Conservation (phyloP, 1,140 invertebrate species). For the Uloborus diversus region DNA sequence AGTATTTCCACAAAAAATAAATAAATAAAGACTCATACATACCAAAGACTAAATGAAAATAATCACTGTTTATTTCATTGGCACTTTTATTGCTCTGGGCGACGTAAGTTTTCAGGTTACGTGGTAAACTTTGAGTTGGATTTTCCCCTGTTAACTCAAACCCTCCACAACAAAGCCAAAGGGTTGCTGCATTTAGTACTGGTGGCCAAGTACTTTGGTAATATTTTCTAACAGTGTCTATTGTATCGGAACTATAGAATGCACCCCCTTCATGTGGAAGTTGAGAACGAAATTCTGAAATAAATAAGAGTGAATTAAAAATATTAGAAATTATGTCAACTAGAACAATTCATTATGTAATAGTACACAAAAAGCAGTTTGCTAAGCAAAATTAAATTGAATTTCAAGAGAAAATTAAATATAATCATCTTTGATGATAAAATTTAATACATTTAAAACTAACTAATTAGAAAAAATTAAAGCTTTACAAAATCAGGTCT, state of each 20-base stretch:
- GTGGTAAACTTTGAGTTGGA: background rate
- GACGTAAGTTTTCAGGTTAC: conserved; percentile 14
- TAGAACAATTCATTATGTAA: background rate
- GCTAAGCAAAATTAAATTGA: no score
- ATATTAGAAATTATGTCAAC: background rate
- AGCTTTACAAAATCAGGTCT: no score
- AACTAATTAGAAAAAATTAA: no score
- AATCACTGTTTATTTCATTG: conserved; percentile 38
- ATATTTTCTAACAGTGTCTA: conserved; percentile 89
- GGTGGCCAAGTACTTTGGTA: conserved; percentile 94
- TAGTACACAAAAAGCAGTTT: conserved; percentile 36
- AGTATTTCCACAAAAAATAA: no score
- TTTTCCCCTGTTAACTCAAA: conserved; percentile 59
- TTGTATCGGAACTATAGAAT: conserved; percentile 96
- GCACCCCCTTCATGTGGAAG: conserved; percentile 94
- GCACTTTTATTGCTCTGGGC: conserved; percentile 19
- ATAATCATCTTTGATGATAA: no score
- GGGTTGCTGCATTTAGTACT: conserved; percentile 89
- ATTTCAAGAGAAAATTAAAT: no score
- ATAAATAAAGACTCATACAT: conserved; percentile 2
- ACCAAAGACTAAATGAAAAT: conserved; percentile 59
- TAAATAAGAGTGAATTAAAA: conserved; percentile 48
- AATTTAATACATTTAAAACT: no score
- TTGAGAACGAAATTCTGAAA: conserved; percentile 87
- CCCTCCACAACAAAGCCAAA: conserved; percentile 80